Evolutionary conservation across 2,888 invertebrate species (phyloP).

Genomic region (Melipona bicolor): DNA sequence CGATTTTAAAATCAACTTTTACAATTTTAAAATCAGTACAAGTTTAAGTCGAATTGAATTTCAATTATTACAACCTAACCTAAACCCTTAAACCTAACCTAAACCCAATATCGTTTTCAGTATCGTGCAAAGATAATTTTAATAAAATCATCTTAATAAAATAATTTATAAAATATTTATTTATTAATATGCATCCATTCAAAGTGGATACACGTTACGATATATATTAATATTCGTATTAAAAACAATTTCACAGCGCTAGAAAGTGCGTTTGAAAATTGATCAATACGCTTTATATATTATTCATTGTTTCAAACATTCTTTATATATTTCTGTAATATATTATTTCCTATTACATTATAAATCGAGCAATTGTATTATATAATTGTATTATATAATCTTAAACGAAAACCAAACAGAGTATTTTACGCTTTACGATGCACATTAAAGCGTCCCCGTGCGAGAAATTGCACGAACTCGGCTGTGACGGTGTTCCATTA

Average conservation of each 20-base stretch:
- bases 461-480: constrained; percentile 14
- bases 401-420: not conserved
- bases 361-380: not conserved
- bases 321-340: not conserved
- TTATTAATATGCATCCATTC: no score
- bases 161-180: no score
- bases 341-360: no score
- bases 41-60: no score
- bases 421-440: not conserved
- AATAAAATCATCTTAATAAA: no score
- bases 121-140: no score
- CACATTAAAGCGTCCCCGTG: not conserved
- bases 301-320: not conserved
- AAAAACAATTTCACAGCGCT: no score
- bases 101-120: no score
- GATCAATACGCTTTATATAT: not conserved
- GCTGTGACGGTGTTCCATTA: constrained; percentile 27
- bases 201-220: not conserved
- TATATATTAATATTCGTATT: not conserved
- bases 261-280: not conserved
- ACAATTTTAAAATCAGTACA: no score
- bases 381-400: not conserved
- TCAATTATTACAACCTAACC: no score
- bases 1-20: no score
- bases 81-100: no score